These are phyloP conservation scores for Phainopepla nitens DNA, from an alignment of 2,113 vertebrate species.

Conservation along the genomic window DNA sequence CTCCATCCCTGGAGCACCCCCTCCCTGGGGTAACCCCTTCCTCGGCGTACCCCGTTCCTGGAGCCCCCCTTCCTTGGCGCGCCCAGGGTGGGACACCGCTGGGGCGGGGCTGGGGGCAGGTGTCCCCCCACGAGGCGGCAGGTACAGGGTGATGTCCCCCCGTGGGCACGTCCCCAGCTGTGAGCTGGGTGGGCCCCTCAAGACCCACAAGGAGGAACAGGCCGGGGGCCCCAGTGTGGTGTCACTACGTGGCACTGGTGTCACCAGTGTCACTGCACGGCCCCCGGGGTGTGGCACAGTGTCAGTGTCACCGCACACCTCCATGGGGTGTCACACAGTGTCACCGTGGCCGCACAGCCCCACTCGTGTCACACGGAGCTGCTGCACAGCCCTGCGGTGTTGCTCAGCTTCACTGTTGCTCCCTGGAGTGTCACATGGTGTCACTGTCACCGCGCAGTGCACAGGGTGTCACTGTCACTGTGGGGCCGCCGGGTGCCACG, in stretches of 20 bases:
- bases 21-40: background rate
- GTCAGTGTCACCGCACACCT: background rate
- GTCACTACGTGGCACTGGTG: background rate
- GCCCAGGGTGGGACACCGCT: rapidly evolving
- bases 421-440: constrained; percentile 30
- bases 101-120: background rate
- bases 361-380: background rate
- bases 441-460: constrained; percentile 16
- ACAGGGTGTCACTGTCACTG: constrained; percentile 28
- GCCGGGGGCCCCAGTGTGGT: rapidly evolving
- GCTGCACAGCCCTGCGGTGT: background rate
- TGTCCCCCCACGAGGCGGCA: background rate
- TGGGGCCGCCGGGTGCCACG: background rate
- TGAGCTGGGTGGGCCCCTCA: background rate
- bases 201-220: background rate
- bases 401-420: background rate
- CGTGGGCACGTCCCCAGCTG: background rate
- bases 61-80: background rate
- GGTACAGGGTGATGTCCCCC: background rate
- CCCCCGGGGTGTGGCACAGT: background rate
- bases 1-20: too few relatives aligned
- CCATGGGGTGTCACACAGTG: background rate
- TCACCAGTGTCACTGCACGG: background rate
- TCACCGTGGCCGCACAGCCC: background rate
- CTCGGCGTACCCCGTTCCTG: background rate